Evolutionary conservation across 2,113 vertebrate species (phyloP).

Genomic region (Thermophis baileyi): DNA sequence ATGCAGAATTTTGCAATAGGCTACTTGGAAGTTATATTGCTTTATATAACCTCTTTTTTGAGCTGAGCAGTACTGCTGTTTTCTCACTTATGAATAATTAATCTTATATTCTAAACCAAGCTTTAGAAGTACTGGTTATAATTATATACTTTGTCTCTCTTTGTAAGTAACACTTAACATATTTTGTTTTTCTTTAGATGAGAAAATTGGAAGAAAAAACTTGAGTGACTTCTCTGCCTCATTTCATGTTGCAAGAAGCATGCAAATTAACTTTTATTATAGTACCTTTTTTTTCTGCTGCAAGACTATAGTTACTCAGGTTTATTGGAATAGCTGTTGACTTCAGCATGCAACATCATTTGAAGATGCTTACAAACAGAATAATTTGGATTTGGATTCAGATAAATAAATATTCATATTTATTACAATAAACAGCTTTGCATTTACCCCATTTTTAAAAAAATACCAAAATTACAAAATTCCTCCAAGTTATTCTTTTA

Average conservation of each 20-base stretch:
- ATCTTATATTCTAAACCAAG: not conserved
- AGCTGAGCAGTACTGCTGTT: not conserved
- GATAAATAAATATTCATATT: not conserved
- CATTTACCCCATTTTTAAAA: not conserved
- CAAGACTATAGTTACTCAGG: not conserved
- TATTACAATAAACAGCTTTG: not conserved
- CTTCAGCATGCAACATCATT: not conserved
- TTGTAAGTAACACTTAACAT: not conserved
- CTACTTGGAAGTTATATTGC: not conserved
- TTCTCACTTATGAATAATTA: not conserved
- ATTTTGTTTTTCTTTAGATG: slow-evolving; percentile 10
- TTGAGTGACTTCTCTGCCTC: not conserved
- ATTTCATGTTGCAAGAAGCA: not conserved
- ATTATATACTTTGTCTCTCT: not conserved
- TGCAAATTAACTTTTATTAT: not conserved
- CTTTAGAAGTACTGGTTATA: not conserved
- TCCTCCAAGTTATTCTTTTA: not conserved
- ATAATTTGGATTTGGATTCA: too few relatives aligned
- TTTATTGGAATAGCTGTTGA: not conserved
- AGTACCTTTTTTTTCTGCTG: not conserved
- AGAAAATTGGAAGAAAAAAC: not conserved
- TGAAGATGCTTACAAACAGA: not conserved
- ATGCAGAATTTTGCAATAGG: not conserved
- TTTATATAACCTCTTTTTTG: not conserved
- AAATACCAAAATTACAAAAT: not conserved